Base-by-base conservation (phyloP, 1,140 invertebrate species). In the Drosophila guanche region DNA sequence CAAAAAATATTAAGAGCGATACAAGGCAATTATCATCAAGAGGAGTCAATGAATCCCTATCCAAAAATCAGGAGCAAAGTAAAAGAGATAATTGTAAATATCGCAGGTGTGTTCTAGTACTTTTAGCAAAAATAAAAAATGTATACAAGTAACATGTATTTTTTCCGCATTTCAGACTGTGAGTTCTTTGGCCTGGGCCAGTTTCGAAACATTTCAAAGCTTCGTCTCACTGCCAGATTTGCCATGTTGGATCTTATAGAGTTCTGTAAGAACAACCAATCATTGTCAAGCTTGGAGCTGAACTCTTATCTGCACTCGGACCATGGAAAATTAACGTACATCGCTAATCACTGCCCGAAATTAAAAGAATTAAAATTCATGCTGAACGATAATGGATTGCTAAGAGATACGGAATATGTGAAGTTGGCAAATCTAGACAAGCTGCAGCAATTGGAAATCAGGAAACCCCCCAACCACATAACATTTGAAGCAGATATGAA, bases 301-400 rank as follows among this genome's bases (percentile, higher is more conserved):
- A 68, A 67, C 47, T 16, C 8, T 12, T 25, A 4, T 33, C 7
- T 2, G 1, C 55, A 55, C 20, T 22, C 50, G 4, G 65, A 68
- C 20, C 16, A 41, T 4, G 48, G 65, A 47, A 40, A 55, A 14
- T 6, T 68, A 5, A 23, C 33, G 3, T 6, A 55, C 47, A 67
- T 68, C 4, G 65, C 55, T 33, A 12, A n/a, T 3, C 62, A 67
- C n/a, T 68, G 65, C 8, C 62, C 50, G 3, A 22, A 27, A 2
- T n/a, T 68, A 4, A 68, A 55, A 33, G 2, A 47, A 23, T 14
- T 68, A 0, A 68, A 55, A 27, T 68, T 68, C 23, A n/a, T 55
- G 14, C 14, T 55, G 1, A 40, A 23, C 37, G 42, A 67, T 29
- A 47, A 55, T 41, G 29, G 3, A 3, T 10, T 3, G 33, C 10